Evolutionary conservation across 1,140 invertebrate species (phyloP).

Genomic region (Trichonephila clavipes): DNA sequence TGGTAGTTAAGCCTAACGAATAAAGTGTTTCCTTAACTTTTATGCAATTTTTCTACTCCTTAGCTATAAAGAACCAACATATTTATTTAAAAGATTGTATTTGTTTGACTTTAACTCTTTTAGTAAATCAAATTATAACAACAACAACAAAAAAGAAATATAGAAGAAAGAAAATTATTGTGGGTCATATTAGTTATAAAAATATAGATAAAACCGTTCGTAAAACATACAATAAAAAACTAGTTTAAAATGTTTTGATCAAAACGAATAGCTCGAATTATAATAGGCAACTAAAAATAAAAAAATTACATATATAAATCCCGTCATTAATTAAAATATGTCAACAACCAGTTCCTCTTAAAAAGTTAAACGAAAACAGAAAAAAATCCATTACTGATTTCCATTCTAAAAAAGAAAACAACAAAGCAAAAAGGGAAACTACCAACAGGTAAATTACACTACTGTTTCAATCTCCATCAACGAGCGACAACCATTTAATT

Average conservation of each 20-base stretch:
- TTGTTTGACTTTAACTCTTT: too few relatives aligned
- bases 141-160: too few relatives aligned
- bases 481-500: not conserved
- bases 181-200: not conserved
- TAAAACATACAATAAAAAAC: not conserved
- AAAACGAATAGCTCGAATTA: not conserved
- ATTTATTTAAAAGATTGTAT: too few relatives aligned
- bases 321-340: not conserved
- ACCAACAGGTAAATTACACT: constrained; percentile 27
- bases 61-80: too few relatives aligned
- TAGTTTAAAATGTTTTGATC: too few relatives aligned
- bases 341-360: not conserved
- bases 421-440: not conserved
- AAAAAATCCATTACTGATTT: not conserved
- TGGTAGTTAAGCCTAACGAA: too few relatives aligned
- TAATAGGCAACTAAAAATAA: not conserved
- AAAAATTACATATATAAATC: not conserved
- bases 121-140: too few relatives aligned
- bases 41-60: too few relatives aligned
- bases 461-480: not conserved
- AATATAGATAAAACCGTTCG: not conserved
- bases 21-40: too few relatives aligned
- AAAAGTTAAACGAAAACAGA: not conserved
- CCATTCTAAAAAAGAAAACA: not conserved
- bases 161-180: too few relatives aligned